A percentile compares a stretch with the other conserved stretches of the same genome.
These are phyloP conservation scores for Ctenodactylus gundi DNA, from an alignment of 2,113 vertebrate species.

Conservation along the genomic window DNA sequence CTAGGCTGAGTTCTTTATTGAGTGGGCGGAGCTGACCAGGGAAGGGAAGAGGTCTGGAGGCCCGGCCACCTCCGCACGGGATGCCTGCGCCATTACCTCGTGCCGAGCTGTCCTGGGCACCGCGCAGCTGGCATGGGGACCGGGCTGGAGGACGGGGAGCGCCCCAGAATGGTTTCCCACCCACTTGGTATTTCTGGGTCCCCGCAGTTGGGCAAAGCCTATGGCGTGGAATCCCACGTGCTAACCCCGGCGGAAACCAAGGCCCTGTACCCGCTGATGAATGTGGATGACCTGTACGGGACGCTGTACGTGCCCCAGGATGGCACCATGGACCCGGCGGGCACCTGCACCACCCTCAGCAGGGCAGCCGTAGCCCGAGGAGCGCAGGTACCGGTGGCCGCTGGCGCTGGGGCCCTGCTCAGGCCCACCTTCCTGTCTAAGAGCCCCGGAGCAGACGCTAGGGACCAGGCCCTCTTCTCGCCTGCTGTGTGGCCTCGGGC, in stretches of 20 bases:
- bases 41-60: no score
- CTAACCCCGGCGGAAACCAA: conserved; percentile 94
- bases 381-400: conserved; percentile 84
- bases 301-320: conserved; percentile 96
- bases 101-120: not conserved
- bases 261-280: conserved; percentile 96
- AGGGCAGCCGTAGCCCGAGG: conserved; percentile 91
- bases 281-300: conserved; percentile 92
- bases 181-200: accelerated
- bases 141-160: accelerated
- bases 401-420: accelerated
- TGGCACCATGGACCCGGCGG: conserved; percentile 97
- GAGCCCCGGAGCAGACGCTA: not conserved
- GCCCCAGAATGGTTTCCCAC: not conserved
- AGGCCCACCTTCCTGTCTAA: no score
- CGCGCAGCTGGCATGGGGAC: not conserved
- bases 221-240: conserved; percentile 94
- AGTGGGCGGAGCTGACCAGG: not conserved
- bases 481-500: not conserved
- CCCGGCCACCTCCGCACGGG: not conserved
- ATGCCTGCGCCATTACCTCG: not conserved
- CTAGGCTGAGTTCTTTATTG: not conserved
- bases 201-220: conserved; percentile 94
- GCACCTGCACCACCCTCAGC: conserved; percentile 92
- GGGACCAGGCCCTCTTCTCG: accelerated